phyloP scores from a whole-genome alignment of 30 jellyfish, hydroid and myxozoan genomes.

The Hydractinia echinata region DNA sequence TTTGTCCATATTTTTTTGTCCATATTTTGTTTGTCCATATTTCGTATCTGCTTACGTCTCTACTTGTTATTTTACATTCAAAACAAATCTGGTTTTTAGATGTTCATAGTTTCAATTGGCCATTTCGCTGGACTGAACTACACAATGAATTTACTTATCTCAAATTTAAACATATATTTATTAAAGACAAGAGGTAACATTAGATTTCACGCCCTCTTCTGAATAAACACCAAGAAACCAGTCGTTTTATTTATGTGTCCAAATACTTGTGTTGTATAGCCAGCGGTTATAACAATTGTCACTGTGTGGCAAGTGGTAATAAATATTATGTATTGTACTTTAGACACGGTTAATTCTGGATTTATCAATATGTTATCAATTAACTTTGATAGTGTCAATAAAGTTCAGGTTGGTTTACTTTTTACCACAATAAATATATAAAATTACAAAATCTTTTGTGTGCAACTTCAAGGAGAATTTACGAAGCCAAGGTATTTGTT shows the following conservation, averaged over 20 bases:
- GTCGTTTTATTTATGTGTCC: too few species aligned
- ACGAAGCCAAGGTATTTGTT: not conserved
- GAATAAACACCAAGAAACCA: too few species aligned
- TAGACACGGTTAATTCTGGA: slow-evolving; percentile 48
- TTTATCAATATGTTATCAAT: slow-evolving; percentile 36
- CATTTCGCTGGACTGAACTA: slow-evolving; percentile 51
- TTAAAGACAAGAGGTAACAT: slow-evolving; percentile 42
- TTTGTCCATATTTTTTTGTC: not conserved
- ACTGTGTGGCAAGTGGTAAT: too few species aligned
- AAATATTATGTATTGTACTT: not conserved
- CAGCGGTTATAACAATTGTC: too few species aligned
- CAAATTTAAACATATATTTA: slow-evolving; percentile 40
- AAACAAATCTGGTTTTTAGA: slow-evolving; percentile 24
- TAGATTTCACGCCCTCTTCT: too few species aligned
- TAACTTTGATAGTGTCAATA: slow-evolving; percentile 57
- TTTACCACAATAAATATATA: not conserved
- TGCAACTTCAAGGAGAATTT: too few species aligned
- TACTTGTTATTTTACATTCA: too few species aligned
- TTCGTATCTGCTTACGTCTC: too few species aligned
- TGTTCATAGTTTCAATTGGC: slow-evolving; percentile 61
- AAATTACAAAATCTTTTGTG: too few species aligned
- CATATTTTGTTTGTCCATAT: not conserved
- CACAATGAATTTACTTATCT: slow-evolving; percentile 34
- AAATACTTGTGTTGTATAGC: too few species aligned
- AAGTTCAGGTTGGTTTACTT: slow-evolving; percentile 50